Percentiles rank a stretch among this genome's conserved stretches.
These are phyloP conservation scores for Champsocephalus gunnari DNA, from an alignment of 2,797 vertebrate species.

Conservation along the genomic window DNA sequence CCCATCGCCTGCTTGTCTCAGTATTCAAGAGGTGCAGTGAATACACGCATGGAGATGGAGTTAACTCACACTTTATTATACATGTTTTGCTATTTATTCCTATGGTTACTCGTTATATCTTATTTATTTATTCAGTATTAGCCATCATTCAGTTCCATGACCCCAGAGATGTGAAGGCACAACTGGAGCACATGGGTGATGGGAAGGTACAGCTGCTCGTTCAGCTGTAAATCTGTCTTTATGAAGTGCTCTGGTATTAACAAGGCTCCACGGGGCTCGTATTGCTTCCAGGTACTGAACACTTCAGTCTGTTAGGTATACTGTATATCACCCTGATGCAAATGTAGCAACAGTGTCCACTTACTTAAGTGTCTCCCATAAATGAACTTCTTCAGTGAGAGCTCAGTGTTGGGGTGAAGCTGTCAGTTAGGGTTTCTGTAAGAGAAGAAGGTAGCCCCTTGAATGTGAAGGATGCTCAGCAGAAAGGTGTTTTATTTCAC, in stretches of 20 bases:
- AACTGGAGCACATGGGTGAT: conserved; percentile 43
- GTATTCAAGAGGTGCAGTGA: neutral
- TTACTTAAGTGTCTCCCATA: conserved; percentile 66
- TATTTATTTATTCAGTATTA: neutral
- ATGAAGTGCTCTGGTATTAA: conserved; percentile 57
- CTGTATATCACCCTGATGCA: conserved; percentile 54
- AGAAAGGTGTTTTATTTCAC: conserved; percentile 84
- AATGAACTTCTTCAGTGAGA: conserved; percentile 54
- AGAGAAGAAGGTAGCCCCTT: conserved; percentile 69
- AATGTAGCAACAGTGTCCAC: conserved; percentile 70
- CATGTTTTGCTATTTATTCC: neutral
- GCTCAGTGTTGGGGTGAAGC: conserved; percentile 27
- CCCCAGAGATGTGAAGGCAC: conserved; percentile 23
- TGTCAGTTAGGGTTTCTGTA: conserved; percentile 66
- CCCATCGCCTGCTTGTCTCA: neutral
- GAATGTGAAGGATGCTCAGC: conserved; percentile 71
- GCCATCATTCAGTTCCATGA: neutral
- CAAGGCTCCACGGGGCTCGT: conserved; percentile 48
- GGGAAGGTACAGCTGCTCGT: conserved; percentile 60
- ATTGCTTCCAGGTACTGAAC: conserved; percentile 60
- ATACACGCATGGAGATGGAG: neutral
- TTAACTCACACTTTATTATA: too few relatives aligned
- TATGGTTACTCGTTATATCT: neutral
- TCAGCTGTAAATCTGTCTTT: conserved; percentile 59
- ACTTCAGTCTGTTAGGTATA: conserved; percentile 47